Base-by-base conservation (phyloP, 2,797 vertebrate genomes). In the Coregonus sp. region DNA sequence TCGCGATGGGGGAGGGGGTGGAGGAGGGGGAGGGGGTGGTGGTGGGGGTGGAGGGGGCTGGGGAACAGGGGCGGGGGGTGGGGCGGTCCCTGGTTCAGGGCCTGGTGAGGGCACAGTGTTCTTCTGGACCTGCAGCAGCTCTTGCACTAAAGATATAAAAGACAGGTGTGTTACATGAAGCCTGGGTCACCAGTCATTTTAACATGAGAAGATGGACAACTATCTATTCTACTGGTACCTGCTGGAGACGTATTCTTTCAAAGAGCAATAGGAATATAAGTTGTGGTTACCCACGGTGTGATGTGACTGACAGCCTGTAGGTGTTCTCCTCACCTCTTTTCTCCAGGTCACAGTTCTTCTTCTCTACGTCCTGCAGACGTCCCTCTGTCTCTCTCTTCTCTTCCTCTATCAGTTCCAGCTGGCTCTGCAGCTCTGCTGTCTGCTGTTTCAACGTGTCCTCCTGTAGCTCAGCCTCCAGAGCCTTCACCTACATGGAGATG, bases 331-430 rank as follows among this genome's bases (percentile, higher is more conserved):
- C 79, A 94, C 95, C 91, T 93, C 84, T 89, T 50, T 74, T 77
- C 80, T 92, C 91, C 86, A 95, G 87, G 70, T 89, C 84, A 20
- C 65, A 40, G 29, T 89, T 93, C 84, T 88, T 93, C 88, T 86
- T 92, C 86, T 91, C 90, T 56, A 84, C 63, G 61, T 86, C 81
- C 80, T 92, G 90, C 76, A 94, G 86, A 5, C 91, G 87, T 54
- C 72, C 87, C 18, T 95, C 93, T n/a, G 67, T 74, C 79, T 95
- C 94, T 84, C 89, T 94, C 87, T 93, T 95, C 82, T 94, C 95
- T 85, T 89, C 92, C 71, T 95, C 94, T 83, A 94, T 78, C 75
- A 95, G 88, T 76, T 93, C 92, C 84, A 94, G 82, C 84, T 95
- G 95, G 71, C 86, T 91, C 89, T 92, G 92, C 76, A 95, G 85